Evolutionary conservation across 2,888 invertebrate species (phyloP), one percentile per base, ranked within the genome.

Genomic region (Clostera curtula): DNA sequence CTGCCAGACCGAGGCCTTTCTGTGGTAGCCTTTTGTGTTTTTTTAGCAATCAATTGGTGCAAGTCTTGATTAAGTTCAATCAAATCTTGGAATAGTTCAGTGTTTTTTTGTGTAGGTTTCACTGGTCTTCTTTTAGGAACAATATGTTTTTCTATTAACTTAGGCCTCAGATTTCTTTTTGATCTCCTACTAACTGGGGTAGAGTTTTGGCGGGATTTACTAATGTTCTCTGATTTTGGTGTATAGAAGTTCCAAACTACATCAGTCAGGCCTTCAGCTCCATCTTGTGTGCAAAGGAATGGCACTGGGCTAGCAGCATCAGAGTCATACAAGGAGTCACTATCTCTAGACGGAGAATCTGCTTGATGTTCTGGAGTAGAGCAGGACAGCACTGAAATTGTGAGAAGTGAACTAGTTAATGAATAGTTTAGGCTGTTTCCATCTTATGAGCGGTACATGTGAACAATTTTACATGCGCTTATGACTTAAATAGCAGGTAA

Each of bases 211-310:
- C 59, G 52, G 19, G 65, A 56, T 25, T 50, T 57, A 1, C 53
- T 40, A 14, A 52, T 42, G 15, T 70, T 49, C 8, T 65, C 69
- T 5, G 83, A 64, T 44, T 76, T 79, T n/a, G 84, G 83, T 0
- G 84, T 80, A 46, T 84, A 83, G 34, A 74, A 83, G 42, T 84
- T 84, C 84, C 84, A 85, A 6, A 85, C 68, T 8, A 85, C 84
- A 47, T 84, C 83, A 8, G 74, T 77, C 53, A 76, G 75, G 2
- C 83, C 84, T 36, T 80, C 79, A 2, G 73, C 64, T 6, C 83
- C 85, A 61, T 85, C 84, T 59, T 85, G 85, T 1, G 84, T 84
- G 38, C 82, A 84, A 5, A 79, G 37, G 51, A 85, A 84, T 5
- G 80, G 83, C 0, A 85, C 80, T 3, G 85, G 85, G 36, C 83